A percentile compares a stretch with the other conserved stretches of the same genome.
phyloP scores from a whole-genome alignment of 2,113 vertebrate species.

The Cottus gobio region DNA sequence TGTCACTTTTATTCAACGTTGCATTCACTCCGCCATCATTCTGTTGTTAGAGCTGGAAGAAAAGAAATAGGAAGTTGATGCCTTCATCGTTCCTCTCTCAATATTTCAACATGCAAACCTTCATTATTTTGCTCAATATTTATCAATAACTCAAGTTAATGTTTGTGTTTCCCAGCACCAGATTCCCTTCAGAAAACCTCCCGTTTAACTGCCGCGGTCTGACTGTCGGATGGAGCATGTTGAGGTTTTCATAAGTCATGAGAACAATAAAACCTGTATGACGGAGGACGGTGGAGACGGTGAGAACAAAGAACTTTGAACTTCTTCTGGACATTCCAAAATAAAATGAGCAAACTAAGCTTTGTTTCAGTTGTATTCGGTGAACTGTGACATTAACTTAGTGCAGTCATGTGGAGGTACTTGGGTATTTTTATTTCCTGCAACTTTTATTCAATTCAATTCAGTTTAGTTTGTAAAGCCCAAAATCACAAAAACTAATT shows the following conservation, averaged over 20 bases:
- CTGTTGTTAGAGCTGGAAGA: conserved; percentile 8
- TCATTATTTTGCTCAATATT: neutral
- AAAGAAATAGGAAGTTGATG: conserved; percentile 7
- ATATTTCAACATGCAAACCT: neutral
- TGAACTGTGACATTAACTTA: no score
- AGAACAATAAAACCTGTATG: neutral
- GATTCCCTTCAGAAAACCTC: no score
- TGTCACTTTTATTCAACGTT: conserved; percentile 51
- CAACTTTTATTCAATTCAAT: no score
- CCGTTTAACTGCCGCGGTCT: no score
- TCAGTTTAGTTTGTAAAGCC: no score
- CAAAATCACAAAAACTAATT: no score
- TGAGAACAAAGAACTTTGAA: no score
- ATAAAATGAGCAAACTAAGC: neutral
- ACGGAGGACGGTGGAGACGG: neutral
- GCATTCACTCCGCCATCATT: conserved; percentile 5
- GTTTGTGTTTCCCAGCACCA: neutral
- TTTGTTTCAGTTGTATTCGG: no score
- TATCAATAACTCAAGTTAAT: neutral
- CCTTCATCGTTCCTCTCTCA: neutral
- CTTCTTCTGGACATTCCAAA: neutral
- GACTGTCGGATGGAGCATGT: no score
- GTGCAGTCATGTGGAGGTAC: no score
- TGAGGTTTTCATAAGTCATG: neutral
- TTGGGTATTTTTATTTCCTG: no score